These are phyloP conservation scores for Drosophila prosaltans DNA, from an alignment of 1,140 invertebrate species.

Conservation along the genomic window DNA sequence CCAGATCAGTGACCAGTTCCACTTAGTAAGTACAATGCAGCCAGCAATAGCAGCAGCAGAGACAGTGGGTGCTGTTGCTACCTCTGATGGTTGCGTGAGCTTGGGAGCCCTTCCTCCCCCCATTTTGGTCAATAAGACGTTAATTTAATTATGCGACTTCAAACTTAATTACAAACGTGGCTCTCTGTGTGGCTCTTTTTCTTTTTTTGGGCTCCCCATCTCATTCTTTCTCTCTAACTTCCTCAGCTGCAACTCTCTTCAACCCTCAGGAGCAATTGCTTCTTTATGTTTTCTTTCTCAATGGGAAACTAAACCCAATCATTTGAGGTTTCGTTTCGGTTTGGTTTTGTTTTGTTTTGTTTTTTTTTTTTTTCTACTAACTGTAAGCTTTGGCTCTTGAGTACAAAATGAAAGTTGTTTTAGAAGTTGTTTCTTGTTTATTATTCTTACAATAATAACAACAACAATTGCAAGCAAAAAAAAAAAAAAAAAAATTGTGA, in stretches of 20 bases:
- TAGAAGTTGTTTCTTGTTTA: constrained; percentile 77
- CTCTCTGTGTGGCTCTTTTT: neutral
- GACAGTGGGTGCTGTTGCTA: constrained; percentile 42
- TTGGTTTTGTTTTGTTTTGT: constrained; percentile 4
- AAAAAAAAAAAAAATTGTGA: constrained; percentile 22
- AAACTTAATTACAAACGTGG: constrained; percentile 66
- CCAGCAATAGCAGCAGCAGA: neutral
- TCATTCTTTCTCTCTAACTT: neutral
- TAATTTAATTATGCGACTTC: constrained; percentile 81
- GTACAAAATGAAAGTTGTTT: constrained; percentile 78
- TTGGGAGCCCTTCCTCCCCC: constrained; percentile 15
- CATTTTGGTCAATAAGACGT: constrained; percentile 62
- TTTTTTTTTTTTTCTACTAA: constrained; percentile 30
- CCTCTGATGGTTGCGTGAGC: constrained; percentile 32
- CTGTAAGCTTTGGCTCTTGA: constrained; percentile 40
- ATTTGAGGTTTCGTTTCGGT: constrained; percentile 37
- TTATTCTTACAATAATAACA: constrained; percentile 65
- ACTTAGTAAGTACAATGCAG: constrained; percentile 74
- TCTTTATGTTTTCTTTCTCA: constrained; percentile 21
- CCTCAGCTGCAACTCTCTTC: constrained; percentile 10
- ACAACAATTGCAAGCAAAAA: constrained; percentile 26
- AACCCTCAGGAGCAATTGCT: neutral
- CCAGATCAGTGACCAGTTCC: constrained; percentile 80
- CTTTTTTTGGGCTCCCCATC: too few species aligned
- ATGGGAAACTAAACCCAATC: constrained; percentile 68